Base-by-base conservation (phyloP, 2,113 vertebrate genomes). In the Gila orcuttii region DNA sequence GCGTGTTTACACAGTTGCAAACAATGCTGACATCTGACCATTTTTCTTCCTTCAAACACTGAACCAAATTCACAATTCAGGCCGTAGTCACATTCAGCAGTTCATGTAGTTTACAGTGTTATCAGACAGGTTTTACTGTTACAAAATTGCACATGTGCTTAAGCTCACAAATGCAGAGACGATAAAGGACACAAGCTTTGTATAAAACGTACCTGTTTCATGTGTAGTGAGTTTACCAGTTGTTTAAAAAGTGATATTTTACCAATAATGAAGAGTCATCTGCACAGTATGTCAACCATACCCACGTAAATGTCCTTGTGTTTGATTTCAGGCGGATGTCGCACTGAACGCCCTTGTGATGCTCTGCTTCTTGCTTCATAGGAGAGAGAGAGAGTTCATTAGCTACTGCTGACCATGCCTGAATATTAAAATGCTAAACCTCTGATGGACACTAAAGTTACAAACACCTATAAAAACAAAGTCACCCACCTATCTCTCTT, bases 261-360 rank as follows among this genome's bases (percentile, higher is more conserved):
- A n/a, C 10, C 39, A 71, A 71, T 39, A 39, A 19, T 36, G 28
- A 31, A 31, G 62, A 31, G 28, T 69, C 17, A 71, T 69, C 3
- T 69, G 7, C 17, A 69, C 7, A 21, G 25, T 15, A 25, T 33
- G 36, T 47, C 19, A 6, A 47, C 1, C 2, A n/a, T 50, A 25
- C 1, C 23, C 42, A 47, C 13, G 6, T 47, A 84, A 64, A 19
- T 4, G 2, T 64, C 10, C 8, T 45, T 28, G 17, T 50, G 33
- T 71, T 88, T 52, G 28, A 28, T 89, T 89, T 62, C 71, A 89
- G 88, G 39, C 42, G 23, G 21, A 59, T 50, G 36, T 84, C 71
- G 8, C 57, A 50, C 23, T 15, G 19, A 25, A 66, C 57, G 21
- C 60, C 66, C 55, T 50, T 23, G 28, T 60, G 60, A 60, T 83